Base-by-base conservation (phyloP, 2,797 vertebrate genomes). In the Bucorvus abyssinicus region DNA sequence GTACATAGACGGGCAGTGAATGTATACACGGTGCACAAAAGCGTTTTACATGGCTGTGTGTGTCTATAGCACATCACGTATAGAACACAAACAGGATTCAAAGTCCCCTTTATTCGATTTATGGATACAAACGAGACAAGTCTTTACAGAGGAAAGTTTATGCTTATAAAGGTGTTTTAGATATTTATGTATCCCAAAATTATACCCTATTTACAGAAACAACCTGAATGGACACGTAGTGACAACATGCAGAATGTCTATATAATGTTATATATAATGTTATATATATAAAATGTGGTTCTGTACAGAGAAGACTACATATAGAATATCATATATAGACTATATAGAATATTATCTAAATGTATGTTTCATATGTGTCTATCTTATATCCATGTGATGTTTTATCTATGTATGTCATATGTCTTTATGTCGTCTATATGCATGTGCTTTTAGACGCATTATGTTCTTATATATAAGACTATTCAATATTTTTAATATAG, bases 111-210 rank as follows among this genome's bases (percentile, higher is more conserved):
- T 4, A 4, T 26, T 32, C 1, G 2, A 32, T 63, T 47, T 38
- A 10, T 9, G 15, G 40, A 8, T 36, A 6, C 9, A 34, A 34
- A 14, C 8, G 5, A 26, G 8, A 13, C 0, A 50, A 40, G 17
- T 29, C 10, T 19, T 61, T 47, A 14, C 12, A 6, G 14, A 3
- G 15, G 4, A 4, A 0, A 7, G 30, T 18, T 6, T 29, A 6
- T 2, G 14, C 16, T 19, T 8, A 2, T 6, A 27, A 19, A 27
- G 5, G 10, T 40, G 21, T 3, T 60, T 70, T 23, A 9, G 14
- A 4, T 53, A 38, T 21, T 47, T 30, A 10, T 3, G 2, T 36
- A 5, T 30, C 44, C 6, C 32, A 17, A 17, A 49, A 14, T 23
- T n/a, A 7, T 9, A 16, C 6, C 7, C 7, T 29, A 5, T 18